phyloP scores from a whole-genome alignment of 2,113 vertebrate species.

The Osmerus eperlanus region DNA sequence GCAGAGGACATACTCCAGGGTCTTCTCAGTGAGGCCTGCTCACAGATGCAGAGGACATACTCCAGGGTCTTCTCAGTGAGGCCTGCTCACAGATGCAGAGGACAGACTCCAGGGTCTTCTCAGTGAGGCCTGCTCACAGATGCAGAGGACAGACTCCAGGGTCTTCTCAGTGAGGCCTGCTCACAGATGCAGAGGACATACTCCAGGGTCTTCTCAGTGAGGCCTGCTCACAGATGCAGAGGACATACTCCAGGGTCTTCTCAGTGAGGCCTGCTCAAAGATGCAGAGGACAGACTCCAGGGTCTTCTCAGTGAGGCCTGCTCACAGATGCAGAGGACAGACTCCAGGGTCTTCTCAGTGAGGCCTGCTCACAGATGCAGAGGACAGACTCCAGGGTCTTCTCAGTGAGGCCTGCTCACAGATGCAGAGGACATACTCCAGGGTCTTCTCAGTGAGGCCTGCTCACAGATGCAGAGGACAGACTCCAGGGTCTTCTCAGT shows the following conservation, averaged over 20 bases:
- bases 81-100: too few species aligned
- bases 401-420: slow-evolving; percentile 33
- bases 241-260: neutral
- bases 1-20: too few species aligned
- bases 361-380: too few species aligned
- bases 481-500: neutral
- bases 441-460: neutral
- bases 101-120: too few species aligned
- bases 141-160: neutral
- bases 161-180: neutral
- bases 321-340: slow-evolving; percentile 27
- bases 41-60: slow-evolving; percentile 15
- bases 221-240: slow-evolving; percentile 33
- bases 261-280: neutral
- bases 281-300: too few species aligned
- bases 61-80: neutral
- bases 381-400: too few species aligned
- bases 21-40: slow-evolving; percentile 28
- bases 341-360: neutral
- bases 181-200: too few species aligned
- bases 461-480: too few species aligned
- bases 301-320: slow-evolving; percentile 16
- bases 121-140: slow-evolving; percentile 36
- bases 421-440: slow-evolving; percentile 2
- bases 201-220: neutral